These are phyloP conservation scores for Orthosia gracilis DNA, from an alignment of 2,888 invertebrate species.

Conservation along the genomic window DNA sequence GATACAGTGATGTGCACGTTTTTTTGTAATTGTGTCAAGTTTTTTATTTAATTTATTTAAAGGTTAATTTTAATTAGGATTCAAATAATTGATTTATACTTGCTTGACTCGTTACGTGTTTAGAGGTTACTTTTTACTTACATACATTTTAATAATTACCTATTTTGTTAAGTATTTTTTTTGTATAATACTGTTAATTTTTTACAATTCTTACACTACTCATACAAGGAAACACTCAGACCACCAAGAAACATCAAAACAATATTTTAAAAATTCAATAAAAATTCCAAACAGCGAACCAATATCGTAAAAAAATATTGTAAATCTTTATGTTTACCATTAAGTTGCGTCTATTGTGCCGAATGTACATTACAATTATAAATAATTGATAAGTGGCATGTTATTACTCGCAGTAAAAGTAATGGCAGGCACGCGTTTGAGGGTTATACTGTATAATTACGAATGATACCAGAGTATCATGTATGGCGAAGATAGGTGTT, in stretches of 20 bases:
- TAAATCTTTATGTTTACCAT: conserved; percentile 65
- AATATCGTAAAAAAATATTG: conserved; percentile 61
- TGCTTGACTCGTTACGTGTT: neutral
- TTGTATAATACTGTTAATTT: neutral
- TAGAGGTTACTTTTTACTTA: conserved; percentile 26
- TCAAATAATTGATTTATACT: conserved; percentile 16
- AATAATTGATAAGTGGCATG: conserved; percentile 75
- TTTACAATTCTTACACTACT: neutral
- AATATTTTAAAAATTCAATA: conserved; percentile 45
- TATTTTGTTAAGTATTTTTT: neutral
- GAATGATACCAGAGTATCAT: conserved; percentile 65
- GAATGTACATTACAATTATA: conserved; percentile 68
- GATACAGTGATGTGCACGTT: neutral
- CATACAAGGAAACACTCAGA: conserved; percentile 9
- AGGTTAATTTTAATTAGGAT: conserved; percentile 23
- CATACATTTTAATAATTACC: neutral
- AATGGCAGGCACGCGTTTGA: conserved; percentile 79
- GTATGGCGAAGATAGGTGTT: conserved; percentile 64
- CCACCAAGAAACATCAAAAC: conserved; percentile 30
- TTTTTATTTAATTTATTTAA: conserved; percentile 12
- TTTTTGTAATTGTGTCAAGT: conserved; percentile 17
- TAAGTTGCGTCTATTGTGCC: conserved; percentile 62
- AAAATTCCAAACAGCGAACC: conserved; percentile 43
- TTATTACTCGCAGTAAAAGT: conserved; percentile 81
- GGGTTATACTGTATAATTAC: conserved; percentile 68